Evolutionary conservation across 1,140 invertebrate genomes (phyloP).

Genomic region (Aricia agestis): DNA sequence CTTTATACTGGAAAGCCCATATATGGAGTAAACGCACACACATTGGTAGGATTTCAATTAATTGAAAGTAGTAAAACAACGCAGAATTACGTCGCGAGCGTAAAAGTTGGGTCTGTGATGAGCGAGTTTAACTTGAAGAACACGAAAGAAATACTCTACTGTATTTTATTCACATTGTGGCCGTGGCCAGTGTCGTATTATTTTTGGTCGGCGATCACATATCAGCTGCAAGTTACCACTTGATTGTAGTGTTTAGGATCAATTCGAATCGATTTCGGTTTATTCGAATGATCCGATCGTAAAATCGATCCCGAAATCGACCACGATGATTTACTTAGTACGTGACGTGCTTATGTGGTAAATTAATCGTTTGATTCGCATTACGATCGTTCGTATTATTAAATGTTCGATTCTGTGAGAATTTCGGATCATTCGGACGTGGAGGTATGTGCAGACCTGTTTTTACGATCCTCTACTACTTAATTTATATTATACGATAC

Average conservation of each 20-base stretch:
- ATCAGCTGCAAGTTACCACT: conserved; percentile 59
- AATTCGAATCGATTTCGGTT: conserved; percentile 73
- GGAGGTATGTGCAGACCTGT: conserved; percentile 46
- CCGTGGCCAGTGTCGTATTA: conserved; percentile 57
- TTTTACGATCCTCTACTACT: conserved; percentile 26
- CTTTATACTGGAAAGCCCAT: no score
- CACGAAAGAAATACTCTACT: no score
- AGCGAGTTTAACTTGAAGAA: no score
- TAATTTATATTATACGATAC: conserved; percentile 25
- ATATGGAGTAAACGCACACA: no score
- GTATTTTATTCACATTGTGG: no score
- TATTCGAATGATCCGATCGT: conserved; percentile 64
- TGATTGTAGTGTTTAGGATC: conserved; percentile 72
- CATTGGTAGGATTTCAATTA: no score
- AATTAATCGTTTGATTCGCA: conserved; percentile 70
- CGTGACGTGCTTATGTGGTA: conserved; percentile 68
- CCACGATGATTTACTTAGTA: conserved; percentile 65
- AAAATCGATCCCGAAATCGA: conserved; percentile 59
- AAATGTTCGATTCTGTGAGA: conserved; percentile 71
- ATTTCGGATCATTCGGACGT: conserved; percentile 56
- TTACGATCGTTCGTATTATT: conserved; percentile 70
- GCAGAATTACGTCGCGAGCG: no score
- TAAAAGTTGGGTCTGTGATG: no score
- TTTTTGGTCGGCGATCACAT: conserved; percentile 69
- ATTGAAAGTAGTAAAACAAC: no score